phyloP scores from a whole-genome alignment of 1,140 invertebrate species.

The Tetramorium parvispinum region DNA sequence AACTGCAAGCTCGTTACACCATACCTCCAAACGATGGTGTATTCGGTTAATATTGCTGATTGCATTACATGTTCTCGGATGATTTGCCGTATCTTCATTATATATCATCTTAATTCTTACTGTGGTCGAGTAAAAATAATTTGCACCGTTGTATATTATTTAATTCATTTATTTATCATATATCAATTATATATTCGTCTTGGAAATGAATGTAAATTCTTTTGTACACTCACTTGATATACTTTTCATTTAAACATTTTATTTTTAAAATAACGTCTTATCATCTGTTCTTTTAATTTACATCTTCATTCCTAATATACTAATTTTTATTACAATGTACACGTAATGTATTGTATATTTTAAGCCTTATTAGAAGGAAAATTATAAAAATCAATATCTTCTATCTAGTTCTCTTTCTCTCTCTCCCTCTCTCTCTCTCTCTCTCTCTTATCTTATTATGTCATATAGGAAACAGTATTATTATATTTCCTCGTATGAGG shows the following conservation, averaged over 20 bases:
- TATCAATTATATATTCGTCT: not conserved
- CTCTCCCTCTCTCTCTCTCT: conserved; percentile 12
- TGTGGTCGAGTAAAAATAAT: not conserved
- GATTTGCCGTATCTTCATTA: not conserved
- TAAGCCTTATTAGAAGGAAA: not conserved
- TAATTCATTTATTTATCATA: not conserved
- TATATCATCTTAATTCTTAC: not conserved
- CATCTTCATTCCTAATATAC: not conserved
- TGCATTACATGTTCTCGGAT: not conserved
- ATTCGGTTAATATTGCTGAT: conserved; percentile 34
- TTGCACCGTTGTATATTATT: not conserved
- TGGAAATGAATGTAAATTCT: not conserved
- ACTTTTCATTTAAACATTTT: not conserved
- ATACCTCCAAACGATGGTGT: not conserved
- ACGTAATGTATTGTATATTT: not conserved
- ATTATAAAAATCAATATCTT: not conserved
- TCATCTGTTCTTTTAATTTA: not conserved
- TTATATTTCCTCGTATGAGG: not conserved
- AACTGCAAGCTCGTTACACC: conserved; percentile 35
- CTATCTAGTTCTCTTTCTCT: not conserved
- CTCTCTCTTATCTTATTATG: not conserved
- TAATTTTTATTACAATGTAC: not conserved
- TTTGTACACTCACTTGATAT: not conserved
- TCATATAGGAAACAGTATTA: not conserved
- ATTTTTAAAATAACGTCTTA: not conserved